Conservation (phyloP, 2,797 vertebrate genomes). For the Yasuhikotakia modesta region DNA sequence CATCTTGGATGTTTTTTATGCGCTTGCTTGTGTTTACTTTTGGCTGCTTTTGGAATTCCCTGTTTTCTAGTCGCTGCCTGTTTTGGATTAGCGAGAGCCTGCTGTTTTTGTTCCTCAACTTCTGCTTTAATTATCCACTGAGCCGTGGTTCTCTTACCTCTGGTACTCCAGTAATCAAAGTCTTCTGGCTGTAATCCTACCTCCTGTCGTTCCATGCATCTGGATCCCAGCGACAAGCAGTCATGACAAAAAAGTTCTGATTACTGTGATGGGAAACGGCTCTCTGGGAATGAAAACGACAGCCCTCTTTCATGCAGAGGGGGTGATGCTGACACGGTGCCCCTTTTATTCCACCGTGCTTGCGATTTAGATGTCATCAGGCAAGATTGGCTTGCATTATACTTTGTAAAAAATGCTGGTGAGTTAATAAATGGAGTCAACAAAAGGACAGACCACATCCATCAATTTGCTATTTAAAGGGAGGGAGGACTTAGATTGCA, state of each 20-base stretch:
- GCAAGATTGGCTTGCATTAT: conserved; percentile 40
- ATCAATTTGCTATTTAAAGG: conserved; percentile 48
- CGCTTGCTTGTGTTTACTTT: background rate
- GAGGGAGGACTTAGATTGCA: conserved; percentile 23
- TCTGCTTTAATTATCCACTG: background rate
- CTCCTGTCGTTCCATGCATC: conserved; percentile 4
- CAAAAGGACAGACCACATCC: conserved; percentile 42
- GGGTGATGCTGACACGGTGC: conserved; percentile 14
- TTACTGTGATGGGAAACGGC: background rate
- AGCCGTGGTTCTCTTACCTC: background rate
- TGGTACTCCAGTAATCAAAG: conserved; percentile 10
- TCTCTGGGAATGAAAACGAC: background rate
- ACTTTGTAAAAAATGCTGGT: conserved; percentile 26
- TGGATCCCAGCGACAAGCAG: conserved; percentile 1
- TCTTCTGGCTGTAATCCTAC: background rate
- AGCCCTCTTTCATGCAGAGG: conserved; percentile 9
- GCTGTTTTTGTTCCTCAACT: background rate
- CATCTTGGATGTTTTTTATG: background rate
- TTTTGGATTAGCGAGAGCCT: background rate
- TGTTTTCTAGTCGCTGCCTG: background rate
- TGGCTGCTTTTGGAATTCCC: background rate
- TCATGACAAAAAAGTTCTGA: background rate
- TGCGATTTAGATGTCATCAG: conserved; percentile 51
- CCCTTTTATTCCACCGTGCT: conserved; percentile 26
- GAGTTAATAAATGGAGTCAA: conserved; percentile 38